Evolutionary conservation across 2,888 invertebrate species (phyloP), one percentile per base, ranked within the genome.

Genomic region (Bunonema sp.): DNA sequence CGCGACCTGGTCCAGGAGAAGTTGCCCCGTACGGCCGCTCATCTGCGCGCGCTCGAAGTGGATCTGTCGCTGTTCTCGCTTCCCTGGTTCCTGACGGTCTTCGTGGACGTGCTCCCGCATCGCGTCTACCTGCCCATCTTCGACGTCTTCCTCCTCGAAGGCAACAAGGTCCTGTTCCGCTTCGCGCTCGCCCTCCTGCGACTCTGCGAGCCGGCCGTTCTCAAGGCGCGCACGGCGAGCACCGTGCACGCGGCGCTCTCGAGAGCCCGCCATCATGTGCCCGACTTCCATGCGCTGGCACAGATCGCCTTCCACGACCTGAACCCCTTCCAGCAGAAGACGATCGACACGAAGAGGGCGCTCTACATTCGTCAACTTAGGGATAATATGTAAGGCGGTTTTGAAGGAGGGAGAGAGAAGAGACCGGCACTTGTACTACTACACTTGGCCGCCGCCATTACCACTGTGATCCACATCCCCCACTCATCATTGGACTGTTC

Each of bases 31-130:
- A 57, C 76, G 3, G 55, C 69, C 31, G 45, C 55, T 7, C 75
- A 75, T 57, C 59, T 77, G 26, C 70, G 71, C 22, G 41, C 52
- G 7, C 55, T 72, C 30, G 70, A 71, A 19, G 71, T 52, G 3
- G 54, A 56, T 29, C 45, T 56, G 7, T 57, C 73, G 4, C 59
- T 75, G 16, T 75, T 75, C 59, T 73, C 76, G 5, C 73, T 76
- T 49, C 74, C 72, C 59, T 77, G 76, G 76, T 76, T 77, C 61
- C 64, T 77, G 34, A 76, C 76, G 12, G 59, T 74, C 19, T 76
- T 74, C 63, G 73, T 76, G n/a, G 76, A 77, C 54, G 71, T 71
- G 47, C 68, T 76, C 18, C 74, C 72, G 0, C 71, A 71, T 37
- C 68, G 71, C 23, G 70, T 72, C 28, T 76, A 74, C 61, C 68